Conservation (phyloP, 2,888 invertebrate species). For the Herminia tarsipennalis region DNA sequence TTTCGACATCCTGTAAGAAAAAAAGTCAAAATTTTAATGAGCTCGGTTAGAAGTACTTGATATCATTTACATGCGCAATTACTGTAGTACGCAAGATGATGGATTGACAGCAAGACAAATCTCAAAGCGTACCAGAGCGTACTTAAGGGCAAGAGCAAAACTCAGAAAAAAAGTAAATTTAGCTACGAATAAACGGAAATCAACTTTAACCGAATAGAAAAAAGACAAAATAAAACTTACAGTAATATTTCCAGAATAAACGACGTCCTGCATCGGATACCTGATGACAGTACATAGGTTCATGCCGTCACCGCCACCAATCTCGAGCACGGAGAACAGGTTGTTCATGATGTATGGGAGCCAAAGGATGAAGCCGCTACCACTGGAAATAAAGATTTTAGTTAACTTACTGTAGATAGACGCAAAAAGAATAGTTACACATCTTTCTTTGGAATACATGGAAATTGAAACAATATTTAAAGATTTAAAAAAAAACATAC, state of each 20-base stretch:
- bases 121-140: too few species aligned
- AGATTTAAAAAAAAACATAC: too few species aligned
- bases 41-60: too few species aligned
- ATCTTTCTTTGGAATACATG: too few species aligned
- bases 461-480: too few species aligned
- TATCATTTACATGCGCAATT: too few species aligned
- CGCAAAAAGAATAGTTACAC: not conserved
- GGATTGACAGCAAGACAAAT: too few species aligned
- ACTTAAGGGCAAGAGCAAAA: too few species aligned
- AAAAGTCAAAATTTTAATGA: not conserved
- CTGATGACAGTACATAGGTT: constrained; percentile 76
- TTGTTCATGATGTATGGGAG: constrained; percentile 82
- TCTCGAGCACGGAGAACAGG: constrained; percentile 71
- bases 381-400: constrained; percentile 50
- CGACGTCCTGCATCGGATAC: constrained; percentile 49
- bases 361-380: constrained; percentile 81
- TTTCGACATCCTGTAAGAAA: constrained; percentile 53
- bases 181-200: too few species aligned
- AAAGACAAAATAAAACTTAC: constrained; percentile 10
- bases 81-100: too few species aligned
- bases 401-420: not conserved
- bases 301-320: constrained; percentile 70
- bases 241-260: constrained; percentile 54
- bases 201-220: too few species aligned
- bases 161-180: too few species aligned